Evolutionary conservation across 2,113 vertebrate genomes (phyloP), one percentile per base, ranked within the genome.

Genomic region (Salminus brasiliensis): DNA sequence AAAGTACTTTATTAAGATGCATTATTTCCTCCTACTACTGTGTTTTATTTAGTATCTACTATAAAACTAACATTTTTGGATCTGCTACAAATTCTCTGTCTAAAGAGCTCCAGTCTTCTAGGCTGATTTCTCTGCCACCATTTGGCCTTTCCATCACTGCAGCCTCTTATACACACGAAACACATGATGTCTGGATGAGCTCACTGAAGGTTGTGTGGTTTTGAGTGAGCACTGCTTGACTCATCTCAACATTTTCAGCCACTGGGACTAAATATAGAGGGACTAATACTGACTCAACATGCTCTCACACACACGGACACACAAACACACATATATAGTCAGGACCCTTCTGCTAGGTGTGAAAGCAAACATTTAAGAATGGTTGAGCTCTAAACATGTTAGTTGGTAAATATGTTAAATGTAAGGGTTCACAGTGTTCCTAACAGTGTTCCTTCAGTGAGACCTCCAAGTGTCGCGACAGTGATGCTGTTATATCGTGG

Each of bases 181-280:
- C 62, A 39, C 34, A n/a, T n/a, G 32, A 21, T 39, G 62, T 39
- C 62, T 66, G 18, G 18, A 2, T 66, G 62, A 66, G 32, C 32
- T 23, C 62, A 65, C 39, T 39, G 23, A 55, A n/a, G 10, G 52
- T n/a, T 8, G n/a, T 67, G 16, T 67, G 74, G 47, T 55, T 76
- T 49, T 62, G 39, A 78, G 68, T 27, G 57, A 78, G 66, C 60
- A 39, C 27, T 0, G 52, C 27, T 70, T 78, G 76, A 78, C 53
- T 78, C 55, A 78, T 41, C 30, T 30, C 34, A 70, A 62, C 41
- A 71, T 67, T 59, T 70, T 70, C 76, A 71, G 55, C 76, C n/a
- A 71, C 67, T 32, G n/a, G 69, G 67, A 74, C 81, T 78, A 85
- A 85, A 85, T 82, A 80, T 77, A 82, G 80, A 79, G 29, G 5